Evolutionary conservation across 2,888 invertebrate species (phyloP), one percentile per base, ranked within the genome.

Genomic region (Phymatocera aterrima): DNA sequence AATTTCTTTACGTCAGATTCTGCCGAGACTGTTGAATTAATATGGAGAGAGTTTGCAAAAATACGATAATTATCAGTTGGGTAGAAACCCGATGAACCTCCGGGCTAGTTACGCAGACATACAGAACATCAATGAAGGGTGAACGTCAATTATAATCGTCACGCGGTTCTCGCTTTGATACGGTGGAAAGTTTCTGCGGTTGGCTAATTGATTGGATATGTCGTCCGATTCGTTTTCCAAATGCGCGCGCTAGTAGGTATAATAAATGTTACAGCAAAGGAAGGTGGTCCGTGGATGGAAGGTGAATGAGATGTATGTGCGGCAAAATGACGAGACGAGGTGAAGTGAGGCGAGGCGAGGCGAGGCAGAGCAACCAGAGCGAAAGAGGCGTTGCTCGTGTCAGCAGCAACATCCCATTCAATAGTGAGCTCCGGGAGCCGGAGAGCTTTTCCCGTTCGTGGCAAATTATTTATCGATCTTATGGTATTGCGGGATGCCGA

Each of bases 401-500:
- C 82, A 83, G 80, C 82, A 80, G 64, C 77, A 80, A 68, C 68
- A 68, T 68, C 68, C 68, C 68, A 68, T 68, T 68, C 68, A 68
- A 28, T 57, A 57, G 68, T 34, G 43, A 46, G 68, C 78, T 77
- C 79, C 78, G 64, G 28, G 79, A 37, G 21, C 43, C 78, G 79
- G 61, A 46, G 54, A 60, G 78, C 70, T 64, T 80, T 74, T 74
- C 79, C 72, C 80, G 79, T 80, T 80, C 78, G 74, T 78, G 57
- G 79, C 77, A 81, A 85, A 85, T 84, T 84, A 84, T 84, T 85
- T 84, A 83, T 83, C 84, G 84, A 85, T 80, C 79, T 77, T 51
- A 68, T 68, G 68, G 68, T 46, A 68, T 68, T 43, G 46, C 68
- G 68, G 40, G 40, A 68, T 68, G 46, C 68, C 68, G 68, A 68